Conservation (phyloP, 2,797 vertebrate species). For the Peromyscus attwateri region DNA sequence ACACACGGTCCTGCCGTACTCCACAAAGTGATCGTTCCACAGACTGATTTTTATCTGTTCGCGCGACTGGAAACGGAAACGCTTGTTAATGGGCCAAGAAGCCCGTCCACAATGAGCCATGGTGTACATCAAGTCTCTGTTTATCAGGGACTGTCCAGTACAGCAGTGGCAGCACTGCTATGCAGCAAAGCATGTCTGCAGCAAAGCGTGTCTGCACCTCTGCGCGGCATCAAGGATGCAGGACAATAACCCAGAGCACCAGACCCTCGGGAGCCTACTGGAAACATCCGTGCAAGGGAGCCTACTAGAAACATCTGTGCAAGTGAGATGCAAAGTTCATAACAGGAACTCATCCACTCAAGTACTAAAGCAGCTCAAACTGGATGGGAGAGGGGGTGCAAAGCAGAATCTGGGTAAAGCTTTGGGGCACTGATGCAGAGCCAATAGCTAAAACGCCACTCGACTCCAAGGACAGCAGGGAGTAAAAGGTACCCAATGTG, state of each 20-base stretch:
- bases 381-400: rapidly evolving
- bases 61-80: constrained; percentile 87
- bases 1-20: constrained; percentile 95
- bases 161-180: rapidly evolving
- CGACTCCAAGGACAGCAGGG: not conserved
- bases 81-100: not conserved
- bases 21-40: constrained; percentile 95
- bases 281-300: no score
- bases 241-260: not conserved
- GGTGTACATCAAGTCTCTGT: rapidly evolving
- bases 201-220: not conserved
- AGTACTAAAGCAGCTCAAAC: not conserved
- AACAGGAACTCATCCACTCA: not conserved
- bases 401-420: rapidly evolving
- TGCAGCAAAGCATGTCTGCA: no score
- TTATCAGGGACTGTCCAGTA: not conserved
- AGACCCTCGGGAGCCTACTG: not conserved
- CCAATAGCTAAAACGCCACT: no score
- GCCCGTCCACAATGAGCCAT: rapidly evolving
- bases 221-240: not conserved
- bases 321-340: not conserved
- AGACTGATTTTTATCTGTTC: constrained; percentile 92
- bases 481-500: not conserved
- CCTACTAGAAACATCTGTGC: no score
- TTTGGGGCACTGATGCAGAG: not conserved